Conservation (phyloP, 2,113 vertebrate species). For the Varanus komodoensis region DNA sequence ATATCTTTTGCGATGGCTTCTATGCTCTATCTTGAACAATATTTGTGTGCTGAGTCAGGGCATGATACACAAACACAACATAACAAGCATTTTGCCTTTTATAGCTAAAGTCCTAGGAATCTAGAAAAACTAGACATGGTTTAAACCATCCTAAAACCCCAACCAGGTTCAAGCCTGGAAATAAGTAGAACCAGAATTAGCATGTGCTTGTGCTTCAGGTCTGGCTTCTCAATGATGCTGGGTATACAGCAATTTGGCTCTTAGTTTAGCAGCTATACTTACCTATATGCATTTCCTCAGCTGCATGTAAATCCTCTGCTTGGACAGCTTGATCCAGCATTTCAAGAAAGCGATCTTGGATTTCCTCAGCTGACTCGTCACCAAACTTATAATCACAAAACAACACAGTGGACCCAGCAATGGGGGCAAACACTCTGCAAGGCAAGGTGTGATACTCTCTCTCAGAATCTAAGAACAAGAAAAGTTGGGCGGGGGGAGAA, state of each 20-base stretch:
- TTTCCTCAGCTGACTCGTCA: constrained; percentile 77
- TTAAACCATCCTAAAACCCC: background rate
- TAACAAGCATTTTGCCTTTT: background rate
- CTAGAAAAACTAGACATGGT: background rate
- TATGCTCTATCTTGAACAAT: background rate
- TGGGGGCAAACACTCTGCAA: constrained; percentile 79
- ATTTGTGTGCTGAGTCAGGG: background rate
- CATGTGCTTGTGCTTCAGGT: background rate
- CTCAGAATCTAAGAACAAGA: constrained; percentile 62
- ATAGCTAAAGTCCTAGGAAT: background rate
- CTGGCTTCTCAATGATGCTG: background rate
- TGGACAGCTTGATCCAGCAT: constrained; percentile 78
- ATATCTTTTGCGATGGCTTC: background rate
- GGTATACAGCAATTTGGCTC: constrained; percentile 15
- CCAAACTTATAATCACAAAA: constrained; percentile 83
- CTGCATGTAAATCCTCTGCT: constrained; percentile 73
- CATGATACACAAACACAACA: background rate
- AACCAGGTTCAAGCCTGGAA: background rate
- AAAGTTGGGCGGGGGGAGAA: background rate
- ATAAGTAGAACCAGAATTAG: background rate
- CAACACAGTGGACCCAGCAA: constrained; percentile 77
- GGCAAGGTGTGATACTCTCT: constrained; percentile 77
- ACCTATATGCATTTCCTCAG: constrained; percentile 79
- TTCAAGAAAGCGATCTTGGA: constrained; percentile 80
- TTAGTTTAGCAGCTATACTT: constrained; percentile 53